phyloP scores from a whole-genome alignment of 2,888 invertebrate genomes.

The Sisyra nigra region DNA sequence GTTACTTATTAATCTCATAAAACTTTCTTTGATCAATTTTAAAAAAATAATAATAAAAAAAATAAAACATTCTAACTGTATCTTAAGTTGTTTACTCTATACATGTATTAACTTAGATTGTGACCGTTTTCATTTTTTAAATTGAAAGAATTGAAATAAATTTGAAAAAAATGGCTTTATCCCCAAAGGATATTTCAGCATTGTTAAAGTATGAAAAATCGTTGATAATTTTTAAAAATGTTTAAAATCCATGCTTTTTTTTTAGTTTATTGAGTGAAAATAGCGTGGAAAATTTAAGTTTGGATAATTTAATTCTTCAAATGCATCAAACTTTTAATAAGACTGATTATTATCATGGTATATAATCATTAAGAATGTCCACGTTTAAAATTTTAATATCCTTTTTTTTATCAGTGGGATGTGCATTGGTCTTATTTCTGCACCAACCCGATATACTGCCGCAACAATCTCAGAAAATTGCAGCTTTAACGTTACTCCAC shows the following conservation, averaged over 20 bases:
- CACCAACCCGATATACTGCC: constrained; percentile 54
- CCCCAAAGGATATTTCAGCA: constrained; percentile 31
- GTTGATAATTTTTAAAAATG: constrained; percentile 4
- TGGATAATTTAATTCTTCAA: constrained; percentile 60
- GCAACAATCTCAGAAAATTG: constrained; percentile 47
- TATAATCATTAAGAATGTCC: constrained; percentile 20
- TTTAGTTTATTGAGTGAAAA: constrained; percentile 55
- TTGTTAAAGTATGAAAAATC: constrained; percentile 26
- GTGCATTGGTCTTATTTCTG: constrained; percentile 41
- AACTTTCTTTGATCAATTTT: too few relatives aligned
- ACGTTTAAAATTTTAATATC: constrained; percentile 11
- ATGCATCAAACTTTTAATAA: constrained; percentile 64
- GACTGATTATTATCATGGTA: constrained; percentile 62
- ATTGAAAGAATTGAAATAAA: background rate
- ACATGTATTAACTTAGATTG: background rate
- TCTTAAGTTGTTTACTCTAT: too few relatives aligned
- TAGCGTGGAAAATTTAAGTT: constrained; percentile 52
- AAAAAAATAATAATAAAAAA: too few relatives aligned
- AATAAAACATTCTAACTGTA: too few relatives aligned
- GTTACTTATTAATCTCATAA: too few relatives aligned
- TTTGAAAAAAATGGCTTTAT: constrained; percentile 31
- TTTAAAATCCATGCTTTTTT: constrained; percentile 16
- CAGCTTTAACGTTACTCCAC: constrained; percentile 48
- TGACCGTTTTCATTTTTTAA: background rate
- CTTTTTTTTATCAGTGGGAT: constrained; percentile 32